phyloP scores from a whole-genome alignment of 2,888 invertebrate species.

The Epinotia brunnichana region DNA sequence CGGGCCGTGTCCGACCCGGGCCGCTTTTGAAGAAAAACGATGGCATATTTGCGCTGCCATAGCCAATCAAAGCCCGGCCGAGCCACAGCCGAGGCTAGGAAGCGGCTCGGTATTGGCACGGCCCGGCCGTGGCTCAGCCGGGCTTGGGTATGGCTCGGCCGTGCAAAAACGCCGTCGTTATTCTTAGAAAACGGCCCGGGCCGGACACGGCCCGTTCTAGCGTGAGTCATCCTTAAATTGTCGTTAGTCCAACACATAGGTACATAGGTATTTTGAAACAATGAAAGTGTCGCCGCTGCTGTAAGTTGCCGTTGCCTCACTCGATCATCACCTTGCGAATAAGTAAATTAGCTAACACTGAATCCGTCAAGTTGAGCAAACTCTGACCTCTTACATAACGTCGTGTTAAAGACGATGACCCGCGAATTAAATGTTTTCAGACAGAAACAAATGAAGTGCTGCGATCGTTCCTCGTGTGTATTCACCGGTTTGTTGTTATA shows the following conservation, averaged over 20 bases:
- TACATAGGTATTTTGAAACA: constrained; percentile 34
- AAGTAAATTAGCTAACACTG: constrained; percentile 50
- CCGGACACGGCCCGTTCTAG: too few relatives aligned
- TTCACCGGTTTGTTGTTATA: constrained; percentile 1
- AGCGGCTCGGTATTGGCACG: too few relatives aligned
- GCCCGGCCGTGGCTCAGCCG: too few relatives aligned
- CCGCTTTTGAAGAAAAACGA: too few relatives aligned
- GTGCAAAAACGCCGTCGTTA: too few relatives aligned
- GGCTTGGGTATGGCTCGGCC: too few relatives aligned
- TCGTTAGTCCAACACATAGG: background rate
- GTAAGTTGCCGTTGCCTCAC: constrained; percentile 30
- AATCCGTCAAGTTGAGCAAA: constrained; percentile 55
- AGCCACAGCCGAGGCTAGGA: too few relatives aligned
- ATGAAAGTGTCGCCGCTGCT: constrained; percentile 9
- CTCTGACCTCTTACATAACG: constrained; percentile 56
- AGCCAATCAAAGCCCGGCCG: too few relatives aligned
- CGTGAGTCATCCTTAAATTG: too few relatives aligned
- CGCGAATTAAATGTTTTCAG: constrained; percentile 2
- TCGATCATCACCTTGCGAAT: constrained; percentile 41
- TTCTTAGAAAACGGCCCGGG: too few relatives aligned
- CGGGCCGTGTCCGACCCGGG: too few relatives aligned
- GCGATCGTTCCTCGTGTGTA: constrained; percentile 13
- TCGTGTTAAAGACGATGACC: constrained; percentile 32
- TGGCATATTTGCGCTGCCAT: too few relatives aligned
- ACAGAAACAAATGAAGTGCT: constrained; percentile 27